Evolutionary conservation across 2,888 invertebrate genomes (phyloP).

Genomic region (Epinotia demarniana): DNA sequence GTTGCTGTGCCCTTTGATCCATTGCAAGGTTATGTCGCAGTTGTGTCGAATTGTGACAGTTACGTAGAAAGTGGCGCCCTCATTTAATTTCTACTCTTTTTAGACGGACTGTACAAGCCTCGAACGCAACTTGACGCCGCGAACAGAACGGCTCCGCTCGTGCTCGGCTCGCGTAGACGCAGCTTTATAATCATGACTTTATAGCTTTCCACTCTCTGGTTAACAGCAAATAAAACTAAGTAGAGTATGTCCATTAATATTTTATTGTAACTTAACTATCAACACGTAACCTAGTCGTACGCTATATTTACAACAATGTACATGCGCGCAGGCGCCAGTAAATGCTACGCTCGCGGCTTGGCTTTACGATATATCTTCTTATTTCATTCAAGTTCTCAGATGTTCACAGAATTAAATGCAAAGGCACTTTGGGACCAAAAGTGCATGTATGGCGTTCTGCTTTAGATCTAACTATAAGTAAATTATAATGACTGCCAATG

Average conservation of each 20-base stretch:
- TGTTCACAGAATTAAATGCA: background rate
- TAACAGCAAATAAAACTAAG: slow-evolving; percentile 50
- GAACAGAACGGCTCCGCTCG: too few species aligned
- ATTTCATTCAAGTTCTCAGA: background rate
- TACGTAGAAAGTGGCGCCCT: too few species aligned
- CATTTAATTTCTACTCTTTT: too few species aligned
- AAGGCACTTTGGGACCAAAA: slow-evolving; percentile 26
- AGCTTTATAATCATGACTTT: too few species aligned
- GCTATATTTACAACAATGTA: slow-evolving; percentile 81
- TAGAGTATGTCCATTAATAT: slow-evolving; percentile 75
- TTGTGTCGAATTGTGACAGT: too few species aligned
- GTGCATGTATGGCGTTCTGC: background rate
- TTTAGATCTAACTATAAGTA: background rate
- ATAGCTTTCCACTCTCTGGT: background rate
- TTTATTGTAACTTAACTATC: slow-evolving; percentile 77
- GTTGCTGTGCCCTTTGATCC: too few species aligned
- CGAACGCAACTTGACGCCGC: too few species aligned
- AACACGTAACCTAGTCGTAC: slow-evolving; percentile 63
- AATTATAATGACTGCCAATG: background rate
- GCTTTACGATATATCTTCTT: slow-evolving; percentile 23
- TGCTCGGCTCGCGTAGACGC: slow-evolving; percentile 74
- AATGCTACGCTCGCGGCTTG: slow-evolving; percentile 70
- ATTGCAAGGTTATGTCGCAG: too few species aligned
- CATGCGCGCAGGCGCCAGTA: slow-evolving; percentile 64
- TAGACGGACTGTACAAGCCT: too few species aligned